Evolutionary conservation across 2,113 vertebrate species (phyloP).

Genomic region (Mirza zaza): DNA sequence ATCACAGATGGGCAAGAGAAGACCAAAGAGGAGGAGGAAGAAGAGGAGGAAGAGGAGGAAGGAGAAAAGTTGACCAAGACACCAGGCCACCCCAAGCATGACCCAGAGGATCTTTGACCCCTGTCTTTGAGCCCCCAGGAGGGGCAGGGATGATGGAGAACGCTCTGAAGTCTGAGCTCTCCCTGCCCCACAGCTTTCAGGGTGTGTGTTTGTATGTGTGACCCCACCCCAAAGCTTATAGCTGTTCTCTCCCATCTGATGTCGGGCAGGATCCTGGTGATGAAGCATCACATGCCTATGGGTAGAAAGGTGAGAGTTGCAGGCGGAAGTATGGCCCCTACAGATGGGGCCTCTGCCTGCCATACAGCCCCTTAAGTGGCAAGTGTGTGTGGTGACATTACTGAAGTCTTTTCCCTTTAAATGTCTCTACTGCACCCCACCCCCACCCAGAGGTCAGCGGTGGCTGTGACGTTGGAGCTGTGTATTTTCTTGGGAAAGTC

Average conservation of each 20-base stretch:
- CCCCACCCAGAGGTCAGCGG: neutral
- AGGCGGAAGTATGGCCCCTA: neutral
- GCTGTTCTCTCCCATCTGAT: neutral
- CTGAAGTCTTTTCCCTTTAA: slow-evolving; percentile 12
- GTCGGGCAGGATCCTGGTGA: slow-evolving; percentile 24
- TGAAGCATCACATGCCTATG: neutral
- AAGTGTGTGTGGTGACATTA: neutral
- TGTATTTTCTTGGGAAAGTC: neutral
- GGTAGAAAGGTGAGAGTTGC: neutral
- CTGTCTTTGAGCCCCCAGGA: neutral
- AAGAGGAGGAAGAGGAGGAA: neutral
- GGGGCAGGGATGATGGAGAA: neutral
- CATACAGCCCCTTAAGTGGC: neutral
- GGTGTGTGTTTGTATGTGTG: neutral
- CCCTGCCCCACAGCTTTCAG: neutral
- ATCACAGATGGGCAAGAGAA: slow-evolving; percentile 43
- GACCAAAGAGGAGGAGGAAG: slow-evolving; percentile 61
- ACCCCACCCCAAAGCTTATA: neutral
- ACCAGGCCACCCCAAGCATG: slow-evolving; percentile 59
- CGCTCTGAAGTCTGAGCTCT: neutral
- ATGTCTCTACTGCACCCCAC: neutral
- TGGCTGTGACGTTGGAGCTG: neutral
- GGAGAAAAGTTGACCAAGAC: neutral
- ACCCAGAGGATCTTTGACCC: slow-evolving; percentile 86
- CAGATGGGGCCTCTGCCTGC: neutral